Percentiles rank a stretch among this genome's conserved stretches.
phyloP scores from a whole-genome alignment of 2,888 invertebrate species.

The Metalampra italica region DNA sequence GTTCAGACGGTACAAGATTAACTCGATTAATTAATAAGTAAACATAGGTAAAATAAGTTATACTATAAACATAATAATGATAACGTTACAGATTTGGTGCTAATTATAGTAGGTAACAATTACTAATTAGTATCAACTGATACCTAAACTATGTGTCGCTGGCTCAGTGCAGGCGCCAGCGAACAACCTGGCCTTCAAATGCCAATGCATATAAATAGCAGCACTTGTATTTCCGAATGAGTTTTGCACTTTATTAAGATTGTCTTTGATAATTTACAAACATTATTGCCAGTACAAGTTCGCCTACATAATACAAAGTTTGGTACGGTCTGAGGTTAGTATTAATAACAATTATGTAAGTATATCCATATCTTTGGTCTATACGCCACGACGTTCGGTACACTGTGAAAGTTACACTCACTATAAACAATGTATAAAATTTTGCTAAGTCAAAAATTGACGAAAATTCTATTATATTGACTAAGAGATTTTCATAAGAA shows the following conservation, averaged over 20 bases:
- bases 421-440: slow-evolving; percentile 77
- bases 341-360: slow-evolving; percentile 59
- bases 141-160: slow-evolving; percentile 24
- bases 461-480: slow-evolving; percentile 75
- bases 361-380: slow-evolving; percentile 74
- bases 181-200: slow-evolving; percentile 17
- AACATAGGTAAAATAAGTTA: not conserved
- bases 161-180: slow-evolving; percentile 20
- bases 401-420: slow-evolving; percentile 61
- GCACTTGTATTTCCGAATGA: not conserved
- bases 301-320: slow-evolving; percentile 68
- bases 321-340: slow-evolving; percentile 76
- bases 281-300: slow-evolving; percentile 40
- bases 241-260: not conserved
- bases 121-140: slow-evolving; percentile 22
- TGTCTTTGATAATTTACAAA: slow-evolving; percentile 10
- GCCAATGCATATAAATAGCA: not conserved
- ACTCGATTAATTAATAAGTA: slow-evolving; percentile 17
- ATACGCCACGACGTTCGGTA: slow-evolving; percentile 66
- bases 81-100: slow-evolving; percentile 9
- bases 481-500: slow-evolving; percentile 77
- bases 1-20: slow-evolving; percentile 12
- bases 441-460: slow-evolving; percentile 79
- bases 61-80: slow-evolving; percentile 7
- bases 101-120: slow-evolving; percentile 33